A percentile compares a stretch with the other conserved stretches of the same genome.
Conservation (phyloP, 2,888 invertebrate genomes). For the Calliopum simillimum region DNA sequence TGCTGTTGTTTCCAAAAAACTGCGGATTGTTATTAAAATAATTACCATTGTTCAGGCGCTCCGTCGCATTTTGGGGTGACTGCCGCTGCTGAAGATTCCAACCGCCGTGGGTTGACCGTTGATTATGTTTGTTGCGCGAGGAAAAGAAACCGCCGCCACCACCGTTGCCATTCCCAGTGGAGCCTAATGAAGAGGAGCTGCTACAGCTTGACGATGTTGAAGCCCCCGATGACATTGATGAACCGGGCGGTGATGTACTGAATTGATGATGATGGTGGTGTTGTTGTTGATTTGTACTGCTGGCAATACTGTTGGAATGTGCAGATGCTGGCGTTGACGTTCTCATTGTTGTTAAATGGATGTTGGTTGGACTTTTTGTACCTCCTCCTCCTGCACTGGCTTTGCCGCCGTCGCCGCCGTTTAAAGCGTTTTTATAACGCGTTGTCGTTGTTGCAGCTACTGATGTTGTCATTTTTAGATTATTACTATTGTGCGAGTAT, state of each 20-base stretch:
- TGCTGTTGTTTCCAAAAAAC: slow-evolving; percentile 38
- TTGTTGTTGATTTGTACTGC: slow-evolving; percentile 63
- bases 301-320: slow-evolving; percentile 68
- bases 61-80: slow-evolving; percentile 46
- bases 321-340: slow-evolving; percentile 57
- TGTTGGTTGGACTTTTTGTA: slow-evolving; percentile 32
- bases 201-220: slow-evolving; percentile 50
- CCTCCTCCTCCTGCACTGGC: slow-evolving; percentile 37
- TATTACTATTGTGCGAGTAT: slow-evolving; percentile 68
- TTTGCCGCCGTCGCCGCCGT: slow-evolving; percentile 45
- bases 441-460: slow-evolving; percentile 58
- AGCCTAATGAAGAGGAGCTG: slow-evolving; percentile 48
- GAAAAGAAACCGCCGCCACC: slow-evolving; percentile 52
- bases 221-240: slow-evolving; percentile 52
- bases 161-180: slow-evolving; percentile 49
- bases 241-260: slow-evolving; percentile 56
- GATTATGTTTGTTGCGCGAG: slow-evolving; percentile 52
- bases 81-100: slow-evolving; percentile 51
- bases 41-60: slow-evolving; percentile 43
- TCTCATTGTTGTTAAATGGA: slow-evolving; percentile 52
- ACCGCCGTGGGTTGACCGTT: slow-evolving; percentile 45
- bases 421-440: slow-evolving; percentile 56
- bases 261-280: slow-evolving; percentile 51
- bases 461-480: slow-evolving; percentile 64
- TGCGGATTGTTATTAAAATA: slow-evolving; percentile 45